Percentiles rank a stretch among this genome's conserved stretches.
Evolutionary conservation across 1,140 invertebrate genomes (phyloP).

Genomic region (Vanessa tameamea): DNA sequence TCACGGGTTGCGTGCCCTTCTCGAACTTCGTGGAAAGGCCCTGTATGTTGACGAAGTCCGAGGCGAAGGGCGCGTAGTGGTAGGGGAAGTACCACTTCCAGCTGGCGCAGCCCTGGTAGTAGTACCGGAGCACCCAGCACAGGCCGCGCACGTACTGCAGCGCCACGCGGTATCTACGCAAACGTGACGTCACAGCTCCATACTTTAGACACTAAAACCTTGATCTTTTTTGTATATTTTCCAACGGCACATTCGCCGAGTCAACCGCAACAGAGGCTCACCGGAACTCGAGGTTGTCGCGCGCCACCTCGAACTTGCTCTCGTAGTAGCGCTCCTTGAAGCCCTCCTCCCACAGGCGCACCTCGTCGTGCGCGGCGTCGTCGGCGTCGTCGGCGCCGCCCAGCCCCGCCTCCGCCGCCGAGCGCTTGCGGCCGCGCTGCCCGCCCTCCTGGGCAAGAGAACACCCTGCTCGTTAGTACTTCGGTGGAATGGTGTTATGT

Average conservation of each 20-base stretch:
- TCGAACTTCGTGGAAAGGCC: conserved; percentile 94
- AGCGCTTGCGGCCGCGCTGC: conserved; percentile 55
- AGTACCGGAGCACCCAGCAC: conserved; percentile 99
- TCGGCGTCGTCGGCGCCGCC: conserved; percentile 88
- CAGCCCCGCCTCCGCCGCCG: conserved; percentile 53
- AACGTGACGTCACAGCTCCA: not conserved
- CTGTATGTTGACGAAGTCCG: conserved; percentile 97
- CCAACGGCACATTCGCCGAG: too few relatives aligned
- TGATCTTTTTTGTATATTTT: too few relatives aligned
- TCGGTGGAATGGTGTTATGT: too few relatives aligned
- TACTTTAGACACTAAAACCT: not conserved
- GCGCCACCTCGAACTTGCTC: conserved; percentile 95
- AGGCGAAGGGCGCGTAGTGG: conserved; percentile 99
- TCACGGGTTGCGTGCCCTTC: conserved; percentile 91
- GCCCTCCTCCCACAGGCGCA: conserved; percentile 97
- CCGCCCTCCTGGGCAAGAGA: conserved; percentile 33
- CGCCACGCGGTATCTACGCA: conserved; percentile 89
- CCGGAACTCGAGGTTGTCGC: conserved; percentile 92
- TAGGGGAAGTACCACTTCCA: conserved; percentile 99
- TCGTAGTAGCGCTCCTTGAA: conserved; percentile 99
- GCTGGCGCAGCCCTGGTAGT: conserved; percentile 99
- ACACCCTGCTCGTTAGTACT: not conserved
- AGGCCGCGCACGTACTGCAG: conserved; percentile 97
- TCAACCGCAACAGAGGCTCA: conserved; percentile 45
- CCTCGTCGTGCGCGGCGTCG: conserved; percentile 93